Base-by-base conservation (phyloP, 2,888 invertebrate species). In the Allygus modestus region DNA sequence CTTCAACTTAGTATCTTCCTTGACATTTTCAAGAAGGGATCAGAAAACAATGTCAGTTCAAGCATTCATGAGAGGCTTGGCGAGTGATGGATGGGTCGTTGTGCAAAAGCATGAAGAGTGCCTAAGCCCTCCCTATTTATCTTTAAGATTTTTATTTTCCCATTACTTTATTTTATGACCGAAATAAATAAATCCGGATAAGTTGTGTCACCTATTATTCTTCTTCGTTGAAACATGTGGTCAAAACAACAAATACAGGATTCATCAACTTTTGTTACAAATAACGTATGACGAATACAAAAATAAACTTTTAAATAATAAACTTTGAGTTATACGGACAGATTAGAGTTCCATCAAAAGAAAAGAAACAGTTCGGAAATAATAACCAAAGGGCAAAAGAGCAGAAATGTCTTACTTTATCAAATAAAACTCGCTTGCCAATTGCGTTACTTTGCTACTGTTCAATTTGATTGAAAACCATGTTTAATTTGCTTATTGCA, bases 41-140 rank as follows among this genome's bases (percentile, higher is more conserved):
- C 31, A 65, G 65, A 31, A 58, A 65, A 65, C 65, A 65, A 65
- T 65, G 65, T 65, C 15, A 31, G 28, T 17, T 28, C 11, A 65
- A 65, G 65, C 17, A 65, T 65, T 65, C 65, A 65, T 31, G 31
- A 65, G 65, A 26, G 65, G 65, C 65, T 65, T 65, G 65, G 1
- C 31, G 20, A 58, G 28, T 28, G 65, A 65, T 65, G 65, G 31
- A 65, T 31, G 31, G 17, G 15, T 28, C n/a, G 20, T 28, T 65
- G 9, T 46, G 46, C 46, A 17, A 7, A 46, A 46, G 46, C 17
- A 46, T 46, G 46, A 46, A 46, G 46, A 46, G 46, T 12, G 17
- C 46, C 46, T 46, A 46, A 46, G 46, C 12, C 17, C 46, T 17
- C 17, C 46, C 17, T 12, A 46, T 46, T 9, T 46, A 4, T 46